Base-by-base conservation (phyloP, 1,140 invertebrate genomes). In the Diorhabda carinulata region DNA sequence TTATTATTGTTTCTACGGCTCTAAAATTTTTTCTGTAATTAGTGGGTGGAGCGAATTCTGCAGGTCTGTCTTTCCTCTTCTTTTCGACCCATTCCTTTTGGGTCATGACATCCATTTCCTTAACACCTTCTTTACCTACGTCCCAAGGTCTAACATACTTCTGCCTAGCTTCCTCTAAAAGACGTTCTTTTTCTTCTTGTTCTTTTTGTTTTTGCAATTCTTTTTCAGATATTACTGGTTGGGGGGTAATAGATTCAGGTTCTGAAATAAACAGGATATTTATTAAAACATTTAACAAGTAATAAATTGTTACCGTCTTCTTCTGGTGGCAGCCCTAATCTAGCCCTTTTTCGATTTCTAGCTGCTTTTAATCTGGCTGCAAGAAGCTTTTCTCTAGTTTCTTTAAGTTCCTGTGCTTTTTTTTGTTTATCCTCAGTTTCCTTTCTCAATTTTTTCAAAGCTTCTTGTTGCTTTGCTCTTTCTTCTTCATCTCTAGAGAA, bases 401-500 rank as follows among this genome's bases (percentile, higher is more conserved):
- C 84, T 71, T 89, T 87, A 1, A 87, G 71, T 60, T 87, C 84
- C 61, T 90, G 84, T 0, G 88, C 87, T 65, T 88, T 84, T 63
- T 84, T 83, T 73, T 93, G 90, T 57, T 88, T 87, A 3, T 84
- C 79, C 68, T 87, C 79, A 0, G 93, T 96, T 77, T 93, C 86
- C 70, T 90, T 84, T 10, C 93, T 84, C 7, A 90, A 77, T 72
- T 89, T 86, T 10, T 87, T 82, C 57, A 97, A 82, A 67, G 88
- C 88, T 45, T 88, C 86, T 83, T 95, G 92, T 78, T 97, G 92
- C 67, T 88, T 86, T 2, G 82, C 79, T 72, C 95, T 87, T 75
- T 90, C 84, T 4, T 86, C 84, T 74, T 95, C 92, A 74, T 96
- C 92, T 59, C 89, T 90, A 5, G 93, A 93, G 80, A 98, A 96